Base-by-base conservation (phyloP, 2,113 vertebrate genomes). In the Solenodon paradoxus region DNA sequence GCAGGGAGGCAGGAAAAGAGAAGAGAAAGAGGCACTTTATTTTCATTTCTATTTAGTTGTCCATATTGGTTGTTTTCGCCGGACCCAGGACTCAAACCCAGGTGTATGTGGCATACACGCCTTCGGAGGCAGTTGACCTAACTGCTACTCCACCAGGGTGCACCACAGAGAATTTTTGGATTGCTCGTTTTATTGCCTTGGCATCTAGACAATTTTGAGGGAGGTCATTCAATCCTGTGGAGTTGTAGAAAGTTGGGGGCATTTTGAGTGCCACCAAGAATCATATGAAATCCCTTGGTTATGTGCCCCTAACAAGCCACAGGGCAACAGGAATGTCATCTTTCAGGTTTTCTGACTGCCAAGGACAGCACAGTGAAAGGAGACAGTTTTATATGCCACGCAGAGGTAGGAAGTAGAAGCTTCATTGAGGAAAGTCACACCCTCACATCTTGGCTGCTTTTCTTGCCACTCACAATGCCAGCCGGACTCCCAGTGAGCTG, bases 201-300 rank as follows among this genome's bases (percentile, higher is more conserved):
- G 40, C 22, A 64, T 87, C 3, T 40, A 95, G 83, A 87, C 30
- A 45, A n/a, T 88, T 88, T n/a, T 71, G 75, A 92, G 53, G 66
- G 55, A 35, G 35, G 30, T 15, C 45, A 64, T 47, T 86, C 2
- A 16, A 22, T 38, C 13, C 42, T 12, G 35, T 59, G 68, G 68
- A 47, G 47, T 40, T 88, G 9, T 35, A n/a, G 75, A 40, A 92
- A 80, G 15, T 40, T 90, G 53, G 64, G 35, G 40, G 16, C 7
- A 53, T 28, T 95, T 10, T 80, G 53, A 55, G 22, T 87, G 28
- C 63, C 66, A 42, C 32, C 64, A 30, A 78, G 53, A 85, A 64
- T 59, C 30, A 38, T 11, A 47, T 66, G 63, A 32, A 28, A 3
- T 38, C 1, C 35, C 38, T 17, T 64, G 49, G 4, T 28, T 89